phyloP scores from a whole-genome alignment of 1,140 invertebrate species.

The Lasioglossum albipes region DNA sequence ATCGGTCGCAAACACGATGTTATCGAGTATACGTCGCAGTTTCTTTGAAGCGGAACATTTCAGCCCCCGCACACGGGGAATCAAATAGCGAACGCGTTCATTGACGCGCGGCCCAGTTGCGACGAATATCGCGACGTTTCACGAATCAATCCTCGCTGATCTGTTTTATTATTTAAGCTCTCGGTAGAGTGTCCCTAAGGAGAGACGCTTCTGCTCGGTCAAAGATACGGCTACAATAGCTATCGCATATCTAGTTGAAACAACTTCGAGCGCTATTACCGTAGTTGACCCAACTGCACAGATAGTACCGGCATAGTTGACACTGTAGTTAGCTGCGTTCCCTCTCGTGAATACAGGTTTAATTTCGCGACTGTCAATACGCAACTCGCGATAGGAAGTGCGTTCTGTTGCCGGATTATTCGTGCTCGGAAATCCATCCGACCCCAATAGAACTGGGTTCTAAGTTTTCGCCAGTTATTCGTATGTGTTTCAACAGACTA shows the following conservation, averaged over 20 bases:
- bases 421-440: too few relatives aligned
- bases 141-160: background rate
- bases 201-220: background rate
- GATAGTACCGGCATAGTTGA: conserved; percentile 1
- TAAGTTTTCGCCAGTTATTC: too few relatives aligned
- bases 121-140: conserved; percentile 7
- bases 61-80: background rate
- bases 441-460: too few relatives aligned
- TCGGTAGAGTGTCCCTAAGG: too few relatives aligned
- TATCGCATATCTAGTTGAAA: conserved; percentile 3
- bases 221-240: background rate
- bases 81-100: conserved; percentile 7
- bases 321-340: background rate
- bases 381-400: background rate
- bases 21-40: background rate
- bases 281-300: background rate
- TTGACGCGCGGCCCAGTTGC: background rate
- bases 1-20: conserved; percentile 19
- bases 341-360: background rate
- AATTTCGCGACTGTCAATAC: conserved; percentile 21
- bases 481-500: too few relatives aligned
- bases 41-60: conserved; percentile 36
- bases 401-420: background rate
- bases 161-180: conserved; percentile 2
- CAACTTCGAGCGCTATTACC: conserved; percentile 1